Percentiles rank a stretch among this genome's conserved stretches.
Evolutionary conservation across 2,888 invertebrate genomes (phyloP).

Genomic region (Drosophila paramelanica): DNA sequence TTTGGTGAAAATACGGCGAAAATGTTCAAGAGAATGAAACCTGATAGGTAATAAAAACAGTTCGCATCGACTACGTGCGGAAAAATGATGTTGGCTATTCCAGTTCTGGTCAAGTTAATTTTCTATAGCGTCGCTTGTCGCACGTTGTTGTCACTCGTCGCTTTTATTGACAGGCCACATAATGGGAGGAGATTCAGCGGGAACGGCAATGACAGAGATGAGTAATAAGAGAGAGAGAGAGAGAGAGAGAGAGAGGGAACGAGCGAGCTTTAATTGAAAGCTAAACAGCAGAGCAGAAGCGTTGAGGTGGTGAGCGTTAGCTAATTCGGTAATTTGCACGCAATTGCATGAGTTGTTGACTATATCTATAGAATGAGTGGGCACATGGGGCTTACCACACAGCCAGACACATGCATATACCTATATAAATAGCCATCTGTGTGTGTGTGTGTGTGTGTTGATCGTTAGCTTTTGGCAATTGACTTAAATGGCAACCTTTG

Average conservation of each 20-base stretch:
- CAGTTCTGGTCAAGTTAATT: conserved; percentile 71
- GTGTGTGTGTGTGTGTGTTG: conserved; percentile 26
- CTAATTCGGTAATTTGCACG: conserved; percentile 80
- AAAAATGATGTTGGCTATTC: conserved; percentile 52
- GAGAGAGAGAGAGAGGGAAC: neutral
- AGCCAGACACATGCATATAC: conserved; percentile 8
- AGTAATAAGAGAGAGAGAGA: neutral
- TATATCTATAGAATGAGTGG: conserved; percentile 74
- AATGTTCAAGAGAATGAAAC: conserved; percentile 13
- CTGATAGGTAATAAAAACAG: conserved; percentile 52
- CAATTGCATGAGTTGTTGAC: conserved; percentile 81
- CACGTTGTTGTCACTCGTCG: conserved; percentile 74
- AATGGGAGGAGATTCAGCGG: neutral
- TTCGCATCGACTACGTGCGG: conserved; percentile 61
- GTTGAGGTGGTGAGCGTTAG: conserved; percentile 72
- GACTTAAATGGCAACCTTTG: conserved; percentile 76
- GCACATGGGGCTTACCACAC: conserved; percentile 39
- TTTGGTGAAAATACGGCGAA: neutral
- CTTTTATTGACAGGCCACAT: conserved; percentile 62
- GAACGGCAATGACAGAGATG: neutral
- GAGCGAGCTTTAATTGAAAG: conserved; percentile 71
- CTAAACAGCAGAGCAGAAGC: conserved; percentile 69
- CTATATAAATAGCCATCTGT: neutral
- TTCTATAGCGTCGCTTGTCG: conserved; percentile 67
- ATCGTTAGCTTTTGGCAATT: conserved; percentile 75